Conservation (phyloP, 2,113 vertebrate genomes). For the Neotragus pygmaeus region DNA sequence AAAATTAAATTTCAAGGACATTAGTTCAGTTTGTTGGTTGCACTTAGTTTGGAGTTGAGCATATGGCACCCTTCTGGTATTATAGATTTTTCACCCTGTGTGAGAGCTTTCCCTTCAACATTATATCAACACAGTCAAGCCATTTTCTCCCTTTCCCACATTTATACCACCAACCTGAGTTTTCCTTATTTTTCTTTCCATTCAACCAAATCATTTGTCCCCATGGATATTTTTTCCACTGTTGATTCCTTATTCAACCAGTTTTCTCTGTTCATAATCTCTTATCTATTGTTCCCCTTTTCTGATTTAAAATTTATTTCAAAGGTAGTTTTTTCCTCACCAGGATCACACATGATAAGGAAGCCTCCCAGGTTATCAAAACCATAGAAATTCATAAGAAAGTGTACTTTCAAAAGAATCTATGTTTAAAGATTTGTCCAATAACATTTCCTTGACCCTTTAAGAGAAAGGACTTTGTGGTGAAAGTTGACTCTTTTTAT, state of each 20-base stretch:
- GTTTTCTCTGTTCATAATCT: background rate
- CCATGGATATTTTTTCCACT: background rate
- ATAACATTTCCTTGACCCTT: background rate
- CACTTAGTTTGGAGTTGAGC: background rate
- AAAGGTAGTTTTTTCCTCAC: background rate
- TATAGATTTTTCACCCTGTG: fast-evolving
- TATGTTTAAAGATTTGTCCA: background rate
- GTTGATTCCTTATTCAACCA: background rate
- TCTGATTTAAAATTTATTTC: background rate
- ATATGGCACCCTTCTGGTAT: fast-evolving
- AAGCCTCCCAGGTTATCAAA: background rate
- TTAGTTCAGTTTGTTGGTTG: background rate
- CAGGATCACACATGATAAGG: background rate
- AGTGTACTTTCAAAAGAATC: background rate
- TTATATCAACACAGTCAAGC: background rate
- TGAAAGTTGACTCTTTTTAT: background rate
- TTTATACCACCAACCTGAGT: background rate
- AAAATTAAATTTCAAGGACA: background rate
- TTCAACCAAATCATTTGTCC: background rate
- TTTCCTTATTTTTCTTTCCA: background rate
- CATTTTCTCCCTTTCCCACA: background rate
- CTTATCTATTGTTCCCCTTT: background rate
- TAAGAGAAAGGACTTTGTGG: background rate
- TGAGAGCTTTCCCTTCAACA: background rate
- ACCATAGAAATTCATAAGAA: background rate